Evolutionary conservation across 2,888 invertebrate genomes (phyloP), one percentile per base, ranked within the genome.

Genomic region (Drosophila seclusa): DNA sequence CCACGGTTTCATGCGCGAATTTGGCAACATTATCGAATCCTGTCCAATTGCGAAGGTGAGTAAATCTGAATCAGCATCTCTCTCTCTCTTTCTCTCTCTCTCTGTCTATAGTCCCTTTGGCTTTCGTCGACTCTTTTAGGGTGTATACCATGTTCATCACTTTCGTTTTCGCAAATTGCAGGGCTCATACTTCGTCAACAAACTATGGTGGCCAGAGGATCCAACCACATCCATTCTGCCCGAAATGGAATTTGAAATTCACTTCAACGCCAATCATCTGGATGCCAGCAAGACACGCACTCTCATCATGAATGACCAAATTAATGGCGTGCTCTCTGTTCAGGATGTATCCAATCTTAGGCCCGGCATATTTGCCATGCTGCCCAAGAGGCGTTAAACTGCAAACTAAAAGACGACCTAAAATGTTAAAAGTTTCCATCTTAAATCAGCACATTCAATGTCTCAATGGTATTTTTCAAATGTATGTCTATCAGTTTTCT

Each of bases 121-220:
- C 27, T 18, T n/a, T 27, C 38, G 8, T 21, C 29, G n/a, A 40
- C 24, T 76, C 16, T 80, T 74, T 40, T 76, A 86, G 89, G 79
- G 84, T 38, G 73, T 55, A 66, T 80, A 67, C 70, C 73, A 66
- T 61, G 59, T 76, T 31, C 76, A 59, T 31, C 78, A 82, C 42
- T 68, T 80, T 78, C 76, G 74, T 34, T 77, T 87, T 42, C 83
- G 84, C 34, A 77, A 74, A 63, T 92, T 91, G 42, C 85, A 92
- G 92, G 93, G 92, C 11, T 59, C 86, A 34, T 92, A 92, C 68
- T 87, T 62, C 24, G 70, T 92, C 57, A 90, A 91, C 55, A 91
- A 89, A 54, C 76, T 92, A 69, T 92, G 93, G 92, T 82, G 91
- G 80, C 92, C 92, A 8, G 92, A 92, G 71, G 92, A 93, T 61